Evolutionary conservation across 2,797 vertebrate species (phyloP), one percentile per base, ranked within the genome.

Genomic region (Catostomus latipinnis): DNA sequence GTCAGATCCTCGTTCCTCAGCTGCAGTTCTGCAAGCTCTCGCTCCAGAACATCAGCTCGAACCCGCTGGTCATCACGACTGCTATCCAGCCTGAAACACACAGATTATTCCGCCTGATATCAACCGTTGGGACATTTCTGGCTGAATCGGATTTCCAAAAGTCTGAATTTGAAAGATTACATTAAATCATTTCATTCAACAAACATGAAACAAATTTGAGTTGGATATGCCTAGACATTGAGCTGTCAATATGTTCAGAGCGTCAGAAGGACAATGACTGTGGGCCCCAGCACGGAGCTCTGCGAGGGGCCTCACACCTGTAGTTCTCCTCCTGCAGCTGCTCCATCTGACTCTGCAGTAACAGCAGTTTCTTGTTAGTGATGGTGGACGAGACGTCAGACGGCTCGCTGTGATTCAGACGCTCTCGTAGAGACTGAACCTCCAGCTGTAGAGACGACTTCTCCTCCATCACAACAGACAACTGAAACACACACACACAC

Each of bases 291-390:
- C 0, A n/a, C 0, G 18, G 70, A 69, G 75, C 74, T 77, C 60
- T 12, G 5, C 0, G 7, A 76, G 63, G 46, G 18, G 53, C 45
- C 66, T 22, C 75, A 46, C 80, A 97, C 97, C 97, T 95, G 93
- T 96, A 96, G 78, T 96, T 98, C 87, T 98, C 97, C 83, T 98
- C 97, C 86, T 98, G 97, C 8, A 98, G 92, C 89, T 97, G 96
- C 84, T 98, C 96, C 88, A 98, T 93, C 91, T 97, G 97, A 81
- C 94, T 93, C 88, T 98, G 97, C 71, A 98, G 91, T 76, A 96
- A 90, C 80, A 96, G 91, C 77, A 97, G 90, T 86, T 96, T 98
- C 90, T 96, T 97, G 86, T 93, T 88, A 0, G 96, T 95, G 87
- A 95, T 92, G 34, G 92, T 91, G 0, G 91, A 82, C 0, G 93